Percentiles rank a stretch among this genome's conserved stretches.
These are phyloP conservation scores for Oriolus oriolus DNA, from an alignment of 2,113 vertebrate species.

Conservation along the genomic window DNA sequence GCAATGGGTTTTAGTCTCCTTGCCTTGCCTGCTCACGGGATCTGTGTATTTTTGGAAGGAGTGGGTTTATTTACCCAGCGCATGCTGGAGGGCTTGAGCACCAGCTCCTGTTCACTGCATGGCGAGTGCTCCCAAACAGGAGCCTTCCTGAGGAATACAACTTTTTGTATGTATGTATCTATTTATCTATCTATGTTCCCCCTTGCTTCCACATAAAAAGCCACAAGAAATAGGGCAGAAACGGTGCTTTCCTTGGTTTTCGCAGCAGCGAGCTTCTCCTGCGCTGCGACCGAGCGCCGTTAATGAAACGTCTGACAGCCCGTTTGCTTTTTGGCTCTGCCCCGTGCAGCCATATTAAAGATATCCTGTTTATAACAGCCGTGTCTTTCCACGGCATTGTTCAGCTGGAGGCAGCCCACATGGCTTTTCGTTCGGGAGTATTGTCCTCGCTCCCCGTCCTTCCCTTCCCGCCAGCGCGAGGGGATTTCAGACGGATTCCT, in stretches of 20 bases:
- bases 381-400: conserved; percentile 30
- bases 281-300: fast-evolving
- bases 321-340: conserved; percentile 22
- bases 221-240: neutral
- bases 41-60: neutral
- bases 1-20: neutral
- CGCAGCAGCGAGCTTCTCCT: neutral
- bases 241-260: neutral
- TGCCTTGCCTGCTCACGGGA: neutral
- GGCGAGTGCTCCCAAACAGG: neutral
- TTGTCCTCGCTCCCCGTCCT: conserved; percentile 5
- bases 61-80: neutral
- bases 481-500: neutral
- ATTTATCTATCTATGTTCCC: fast-evolving
- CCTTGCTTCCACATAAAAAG: neutral
- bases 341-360: conserved; percentile 39
- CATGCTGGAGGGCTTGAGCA: neutral
- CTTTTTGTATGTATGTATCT: no score
- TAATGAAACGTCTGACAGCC: neutral
- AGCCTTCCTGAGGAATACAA: neutral
- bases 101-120: neutral
- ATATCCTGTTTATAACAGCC: conserved; percentile 58
- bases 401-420: conserved; percentile 38
- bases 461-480: neutral
- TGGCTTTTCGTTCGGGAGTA: conserved; percentile 21